Evolutionary conservation across 2,113 vertebrate genomes (phyloP), one percentile per base, ranked within the genome.

Genomic region (Pituophis catenifer): DNA sequence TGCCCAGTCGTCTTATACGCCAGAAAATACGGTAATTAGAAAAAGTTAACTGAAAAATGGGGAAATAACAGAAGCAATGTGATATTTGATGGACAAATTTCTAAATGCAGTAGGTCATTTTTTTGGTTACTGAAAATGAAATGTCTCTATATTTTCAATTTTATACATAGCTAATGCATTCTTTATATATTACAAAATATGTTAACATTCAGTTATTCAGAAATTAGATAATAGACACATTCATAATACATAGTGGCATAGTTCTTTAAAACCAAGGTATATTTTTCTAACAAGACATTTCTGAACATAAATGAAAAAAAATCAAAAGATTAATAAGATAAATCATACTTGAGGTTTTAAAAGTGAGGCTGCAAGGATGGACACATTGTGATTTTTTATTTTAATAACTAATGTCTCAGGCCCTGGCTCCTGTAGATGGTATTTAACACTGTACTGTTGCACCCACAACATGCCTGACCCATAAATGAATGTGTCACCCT

Each of bases 101-200:
- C 5, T 48, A 57, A 89, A 52, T 85, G 9, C 48, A 58, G 0
- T 19, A 38, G 26, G 0, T 21, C 50, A 50, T 90, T 81, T 26
- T 48, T 44, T 92, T 89, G 7, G 94, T 8, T 54, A 19, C 15
- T 85, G 54, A 44, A 90, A 92, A 2, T 54, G 70, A 13, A 90
- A 13, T 48, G 54, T 57, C 6, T 3, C 75, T 1, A 33, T 93
- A 93, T 88, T 91, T 91, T 11, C 1, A 2, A 9, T 88, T 48
- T 50, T 53, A 44, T 86, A 53, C 11, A 57, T 19, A 26, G 19
- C 70, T 53, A 44, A 48, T 90, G 8, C n/a, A 70, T 54, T 29
- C 44, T 92, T 89, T 92, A 58, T 89, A 81, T 86, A n/a, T 91
- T 59, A 86, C 2, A n/a, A 85, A 86, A 86, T 81, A 44, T 21